A percentile compares a stretch with the other conserved stretches of the same genome.
Conservation (phyloP, 2,113 vertebrate genomes). For the Cynoglossus semilaevis region DNA sequence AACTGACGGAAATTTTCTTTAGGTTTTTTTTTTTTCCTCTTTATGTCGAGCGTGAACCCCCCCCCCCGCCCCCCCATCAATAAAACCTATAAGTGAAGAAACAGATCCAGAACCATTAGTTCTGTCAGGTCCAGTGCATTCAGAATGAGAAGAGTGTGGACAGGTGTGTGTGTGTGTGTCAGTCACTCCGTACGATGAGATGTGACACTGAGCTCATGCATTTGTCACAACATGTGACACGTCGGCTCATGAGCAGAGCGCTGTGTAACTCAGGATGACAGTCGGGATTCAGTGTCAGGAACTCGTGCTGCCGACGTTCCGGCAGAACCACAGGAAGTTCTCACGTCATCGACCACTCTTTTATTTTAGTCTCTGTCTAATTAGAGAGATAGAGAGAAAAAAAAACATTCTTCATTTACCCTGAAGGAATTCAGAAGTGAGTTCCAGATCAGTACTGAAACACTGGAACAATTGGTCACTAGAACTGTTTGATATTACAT, state of each 20-base stretch:
- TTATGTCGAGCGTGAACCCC: no score
- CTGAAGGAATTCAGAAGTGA: no score
- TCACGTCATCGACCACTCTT: background rate
- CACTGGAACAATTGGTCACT: no score
- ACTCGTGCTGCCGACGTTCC: constrained; percentile 23
- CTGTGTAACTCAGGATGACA: constrained; percentile 48
- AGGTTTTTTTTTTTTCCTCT: no score
- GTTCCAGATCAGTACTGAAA: no score
- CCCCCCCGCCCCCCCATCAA: no score
- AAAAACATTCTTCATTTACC: background rate
- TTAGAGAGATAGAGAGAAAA: no score
- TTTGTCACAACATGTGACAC: constrained; percentile 53
- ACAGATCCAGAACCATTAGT: constrained; percentile 23
- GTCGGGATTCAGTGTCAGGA: constrained; percentile 16
- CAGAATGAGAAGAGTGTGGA: constrained; percentile 45
- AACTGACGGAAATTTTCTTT: no score
- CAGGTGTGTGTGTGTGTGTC: constrained; percentile 35
- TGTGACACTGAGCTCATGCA: constrained; percentile 57
- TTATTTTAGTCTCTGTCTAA: no score
- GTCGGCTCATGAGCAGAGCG: constrained; percentile 46
- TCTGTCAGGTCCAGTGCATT: constrained; percentile 33
- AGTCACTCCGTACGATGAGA: constrained; percentile 45
- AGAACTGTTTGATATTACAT: no score
- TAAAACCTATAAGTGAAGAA: constrained; percentile 5
- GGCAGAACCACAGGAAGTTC: constrained; percentile 25